Percentiles rank a stretch among this genome's conserved stretches.
These are phyloP conservation scores for Zaprionus ornatus DNA, from an alignment of 1,140 invertebrate species.

Conservation along the genomic window DNA sequence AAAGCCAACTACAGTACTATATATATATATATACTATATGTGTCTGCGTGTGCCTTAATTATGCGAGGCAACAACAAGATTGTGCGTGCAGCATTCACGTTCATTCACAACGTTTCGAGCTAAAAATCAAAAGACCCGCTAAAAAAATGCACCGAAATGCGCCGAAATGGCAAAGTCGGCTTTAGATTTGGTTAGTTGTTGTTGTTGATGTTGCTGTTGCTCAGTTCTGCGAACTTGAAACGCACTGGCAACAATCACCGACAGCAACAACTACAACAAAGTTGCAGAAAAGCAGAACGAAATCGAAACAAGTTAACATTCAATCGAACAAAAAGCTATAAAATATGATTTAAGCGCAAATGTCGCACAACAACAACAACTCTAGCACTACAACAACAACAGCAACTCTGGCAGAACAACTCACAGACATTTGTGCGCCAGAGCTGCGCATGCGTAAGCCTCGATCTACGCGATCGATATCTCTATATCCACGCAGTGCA, in stretches of 20 bases:
- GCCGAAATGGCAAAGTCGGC: constrained; percentile 42
- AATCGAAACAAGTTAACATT: constrained; percentile 79
- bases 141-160: constrained; percentile 34
- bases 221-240: constrained; percentile 46
- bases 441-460: constrained; percentile 69
- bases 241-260: constrained; percentile 38
- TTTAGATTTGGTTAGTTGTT: background rate
- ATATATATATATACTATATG: constrained; percentile 1
- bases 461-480: constrained; percentile 51
- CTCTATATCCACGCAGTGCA: constrained; percentile 35
- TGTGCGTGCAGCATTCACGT: constrained; percentile 53
- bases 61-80: constrained; percentile 51
- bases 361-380: constrained; percentile 52
- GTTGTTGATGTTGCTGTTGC: background rate
- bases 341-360: constrained; percentile 82
- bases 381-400: constrained; percentile 19
- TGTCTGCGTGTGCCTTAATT: constrained; percentile 27
- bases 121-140: constrained; percentile 33
- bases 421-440: constrained; percentile 44
- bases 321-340: constrained; percentile 80
- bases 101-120: constrained; percentile 7
- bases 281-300: constrained; percentile 76
- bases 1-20: constrained; percentile 2
- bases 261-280: constrained; percentile 21
- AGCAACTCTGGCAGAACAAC: constrained; percentile 27